Percentiles rank a stretch among this genome's conserved stretches.
Evolutionary conservation across 1,140 invertebrate species (phyloP).

Genomic region (fruit fly (Drosophila melanogaster)): Release_6_plus_ISO1_MT NT_033777.3:24558501-24559000

Average conservation of each 20-base stretch:
- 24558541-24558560: slow-evolving; percentile 64
- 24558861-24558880: slow-evolving; percentile 40
- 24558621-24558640: slow-evolving; percentile 45
- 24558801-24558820: slow-evolving; percentile 48
- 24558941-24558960: slow-evolving; percentile 54
- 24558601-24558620: slow-evolving; percentile 77
- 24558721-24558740: slow-evolving; percentile 71
- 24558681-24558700: slow-evolving; percentile 68
- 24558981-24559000: slow-evolving; percentile 50
- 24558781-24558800: slow-evolving; percentile 23
- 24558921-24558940: slow-evolving; percentile 62
- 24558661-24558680: slow-evolving; percentile 33
- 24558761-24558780: slow-evolving; percentile 25
- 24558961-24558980: slow-evolving; percentile 61
- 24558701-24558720: slow-evolving; percentile 75
- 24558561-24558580: slow-evolving; percentile 69
- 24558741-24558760: slow-evolving; percentile 48
- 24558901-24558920: slow-evolving; percentile 52
- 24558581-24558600: slow-evolving; percentile 82
- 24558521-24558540: slow-evolving; percentile 73
- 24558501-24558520: slow-evolving; percentile 59
- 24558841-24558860: slow-evolving; percentile 75
- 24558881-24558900: slow-evolving; percentile 77
- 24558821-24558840: slow-evolving; percentile 82
- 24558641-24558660: slow-evolving; percentile 30